Evolutionary conservation across 2,888 invertebrate genomes (phyloP).

Genomic region (Synergus itoensis): DNA sequence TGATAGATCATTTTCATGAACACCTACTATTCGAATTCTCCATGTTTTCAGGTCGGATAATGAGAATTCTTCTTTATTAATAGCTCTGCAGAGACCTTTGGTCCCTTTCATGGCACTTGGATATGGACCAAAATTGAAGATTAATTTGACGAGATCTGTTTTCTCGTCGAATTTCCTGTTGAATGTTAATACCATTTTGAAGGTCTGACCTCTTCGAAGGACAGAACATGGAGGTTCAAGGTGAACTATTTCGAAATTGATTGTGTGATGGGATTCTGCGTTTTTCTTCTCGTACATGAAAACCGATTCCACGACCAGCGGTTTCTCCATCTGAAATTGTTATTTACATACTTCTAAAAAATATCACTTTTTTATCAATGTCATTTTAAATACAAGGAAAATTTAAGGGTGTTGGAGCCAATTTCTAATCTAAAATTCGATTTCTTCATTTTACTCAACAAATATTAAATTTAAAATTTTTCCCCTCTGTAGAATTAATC

Average conservation of each 20-base stretch:
- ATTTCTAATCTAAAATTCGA: no score
- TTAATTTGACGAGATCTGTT: conserved; percentile 83
- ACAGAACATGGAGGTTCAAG: conserved; percentile 84
- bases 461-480: no score
- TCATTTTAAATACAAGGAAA: no score
- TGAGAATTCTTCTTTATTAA: conserved; percentile 49
- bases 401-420: no score
- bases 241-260: conserved; percentile 84
- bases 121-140: conserved; percentile 83
- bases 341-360: no score
- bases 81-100: conserved; percentile 75
- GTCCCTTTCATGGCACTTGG: conserved; percentile 81
- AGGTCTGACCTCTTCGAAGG: conserved; percentile 86
- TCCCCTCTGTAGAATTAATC: no score
- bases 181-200: conserved; percentile 85
- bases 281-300: conserved; percentile 86
- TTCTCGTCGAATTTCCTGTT: conserved; percentile 81
- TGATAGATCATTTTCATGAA: conserved; percentile 66
- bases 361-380: no score
- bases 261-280: conserved; percentile 84
- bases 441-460: no score
- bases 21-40: conserved; percentile 76
- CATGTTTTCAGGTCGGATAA: conserved; percentile 73
- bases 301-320: conserved; percentile 81
- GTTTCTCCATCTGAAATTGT: conserved; percentile 73